Evolutionary conservation across 2,797 vertebrate genomes (phyloP).

Genomic region (Netta rufina): DNA sequence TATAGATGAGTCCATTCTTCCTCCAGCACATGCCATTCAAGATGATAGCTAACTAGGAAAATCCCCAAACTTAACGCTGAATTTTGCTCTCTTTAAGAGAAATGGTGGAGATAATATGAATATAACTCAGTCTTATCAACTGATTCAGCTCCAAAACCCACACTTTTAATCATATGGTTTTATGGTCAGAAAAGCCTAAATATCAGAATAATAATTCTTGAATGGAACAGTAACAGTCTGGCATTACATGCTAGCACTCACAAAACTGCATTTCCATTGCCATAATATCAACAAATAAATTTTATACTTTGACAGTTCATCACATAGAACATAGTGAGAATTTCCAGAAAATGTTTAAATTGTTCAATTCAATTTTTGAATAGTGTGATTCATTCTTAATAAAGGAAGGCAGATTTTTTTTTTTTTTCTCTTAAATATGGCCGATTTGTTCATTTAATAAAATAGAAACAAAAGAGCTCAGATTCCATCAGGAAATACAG

Average conservation of each 20-base stretch:
- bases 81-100: slow-evolving; percentile 16
- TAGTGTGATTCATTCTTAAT: neutral
- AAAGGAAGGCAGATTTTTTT: neutral
- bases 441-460: neutral
- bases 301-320: slow-evolving; percentile 51
- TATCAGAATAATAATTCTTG: slow-evolving; percentile 60
- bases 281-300: slow-evolving; percentile 62
- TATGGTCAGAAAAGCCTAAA: slow-evolving; percentile 67
- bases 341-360: slow-evolving; percentile 58
- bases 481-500: neutral
- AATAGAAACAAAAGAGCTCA: neutral
- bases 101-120: neutral
- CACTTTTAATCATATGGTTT: slow-evolving; percentile 73
- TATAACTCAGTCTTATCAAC: slow-evolving; percentile 27
- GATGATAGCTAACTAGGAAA: neutral
- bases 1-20: neutral
- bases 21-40: neutral
- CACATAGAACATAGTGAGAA: slow-evolving; percentile 30
- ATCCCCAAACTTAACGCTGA: slow-evolving; percentile 32
- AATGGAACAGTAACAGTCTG: slow-evolving; percentile 68
- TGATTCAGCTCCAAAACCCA: slow-evolving; percentile 64
- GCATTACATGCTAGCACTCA: slow-evolving; percentile 74
- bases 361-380: neutral
- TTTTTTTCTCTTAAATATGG: neutral
- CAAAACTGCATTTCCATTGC: slow-evolving; percentile 58